phyloP scores from a whole-genome alignment of 2,113 vertebrate genomes.

The Rhinopithecus roxellana region DNA sequence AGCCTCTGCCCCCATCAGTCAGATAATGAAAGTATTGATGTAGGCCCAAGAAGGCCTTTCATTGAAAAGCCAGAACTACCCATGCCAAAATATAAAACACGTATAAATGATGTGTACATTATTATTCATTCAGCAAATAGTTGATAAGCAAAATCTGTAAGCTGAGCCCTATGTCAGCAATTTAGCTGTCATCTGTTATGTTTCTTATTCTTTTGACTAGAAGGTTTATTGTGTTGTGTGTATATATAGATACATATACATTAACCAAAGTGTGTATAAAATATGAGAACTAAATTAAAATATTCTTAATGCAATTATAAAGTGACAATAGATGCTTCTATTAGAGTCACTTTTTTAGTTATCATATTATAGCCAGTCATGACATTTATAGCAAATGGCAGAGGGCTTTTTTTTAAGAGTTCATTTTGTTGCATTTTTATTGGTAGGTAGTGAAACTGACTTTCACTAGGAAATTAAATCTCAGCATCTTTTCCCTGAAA shows the following conservation, averaged over 20 bases:
- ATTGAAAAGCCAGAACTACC: background rate
- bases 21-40: background rate
- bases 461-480: slow-evolving; percentile 29
- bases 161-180: background rate
- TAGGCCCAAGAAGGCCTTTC: background rate
- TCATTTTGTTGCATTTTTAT: background rate
- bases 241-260: background rate
- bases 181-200: background rate
- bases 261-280: background rate
- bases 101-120: slow-evolving; percentile 39
- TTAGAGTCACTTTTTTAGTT: background rate
- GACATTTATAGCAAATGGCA: background rate
- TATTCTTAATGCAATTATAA: background rate
- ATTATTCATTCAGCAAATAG: slow-evolving; percentile 52
- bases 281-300: slow-evolving; percentile 34
- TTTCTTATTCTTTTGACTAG: background rate
- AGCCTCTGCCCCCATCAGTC: background rate
- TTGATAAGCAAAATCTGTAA: slow-evolving; percentile 22
- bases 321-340: background rate
- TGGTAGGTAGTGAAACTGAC: background rate
- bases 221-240: background rate
- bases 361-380: background rate
- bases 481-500: background rate
- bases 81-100: slow-evolving; percentile 7
- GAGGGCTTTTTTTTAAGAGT: background rate